Evolutionary conservation across 2,113 vertebrate genomes (phyloP).

Genomic region (Lichenostomus cassidix): DNA sequence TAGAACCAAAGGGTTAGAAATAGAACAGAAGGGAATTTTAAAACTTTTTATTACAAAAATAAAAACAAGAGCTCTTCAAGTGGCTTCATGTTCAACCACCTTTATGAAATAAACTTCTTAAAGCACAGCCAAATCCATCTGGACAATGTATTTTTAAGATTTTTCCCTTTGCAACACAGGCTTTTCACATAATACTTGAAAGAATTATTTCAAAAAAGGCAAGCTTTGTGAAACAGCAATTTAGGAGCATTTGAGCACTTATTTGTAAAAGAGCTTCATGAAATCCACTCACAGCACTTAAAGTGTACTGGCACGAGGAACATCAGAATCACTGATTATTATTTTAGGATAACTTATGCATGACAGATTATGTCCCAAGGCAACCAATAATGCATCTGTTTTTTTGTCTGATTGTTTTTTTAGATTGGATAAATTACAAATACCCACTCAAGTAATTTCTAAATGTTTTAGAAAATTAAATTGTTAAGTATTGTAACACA

Average conservation of each 20-base stretch:
- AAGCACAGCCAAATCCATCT: background rate
- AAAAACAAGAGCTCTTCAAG: background rate
- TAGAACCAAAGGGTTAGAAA: background rate
- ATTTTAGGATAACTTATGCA: background rate
- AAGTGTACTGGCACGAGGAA: fast-evolving
- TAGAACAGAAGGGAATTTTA: background rate
- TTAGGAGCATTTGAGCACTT: background rate
- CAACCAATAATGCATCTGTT: background rate
- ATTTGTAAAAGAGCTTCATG: background rate
- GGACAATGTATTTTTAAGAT: background rate
- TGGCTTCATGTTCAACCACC: background rate
- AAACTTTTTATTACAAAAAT: background rate
- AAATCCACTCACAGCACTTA: background rate
- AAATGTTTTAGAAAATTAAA: background rate
- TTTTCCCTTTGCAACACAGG: background rate
- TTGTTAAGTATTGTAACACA: background rate
- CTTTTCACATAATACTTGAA: background rate
- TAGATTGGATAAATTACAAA: background rate
- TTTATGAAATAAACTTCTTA: background rate
- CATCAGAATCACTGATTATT: background rate
- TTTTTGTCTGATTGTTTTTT: background rate
- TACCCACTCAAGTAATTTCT: background rate
- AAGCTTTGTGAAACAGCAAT: background rate
- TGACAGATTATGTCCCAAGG: background rate
- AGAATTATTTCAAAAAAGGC: background rate